Evolutionary conservation across 2,113 vertebrate species (phyloP).

Genomic region (Prochilodus magdalenae): DNA sequence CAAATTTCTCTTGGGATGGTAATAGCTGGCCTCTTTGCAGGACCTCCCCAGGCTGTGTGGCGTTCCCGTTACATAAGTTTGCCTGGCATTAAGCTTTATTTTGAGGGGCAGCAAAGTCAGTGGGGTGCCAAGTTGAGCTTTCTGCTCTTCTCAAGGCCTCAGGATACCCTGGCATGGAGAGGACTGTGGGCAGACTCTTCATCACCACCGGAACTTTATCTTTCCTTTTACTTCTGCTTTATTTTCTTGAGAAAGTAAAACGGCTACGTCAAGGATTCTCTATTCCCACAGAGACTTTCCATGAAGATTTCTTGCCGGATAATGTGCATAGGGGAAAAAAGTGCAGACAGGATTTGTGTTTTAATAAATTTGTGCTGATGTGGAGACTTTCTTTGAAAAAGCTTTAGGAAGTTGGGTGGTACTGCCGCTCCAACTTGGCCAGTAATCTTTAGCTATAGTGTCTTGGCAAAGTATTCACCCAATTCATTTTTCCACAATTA

Average conservation of each 20-base stretch:
- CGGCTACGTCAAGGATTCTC: constrained; percentile 35
- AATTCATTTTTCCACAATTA: neutral
- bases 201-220: neutral
- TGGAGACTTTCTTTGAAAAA: constrained; percentile 24
- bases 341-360: constrained; percentile 29
- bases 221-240: neutral
- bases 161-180: neutral
- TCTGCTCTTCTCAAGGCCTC: neutral
- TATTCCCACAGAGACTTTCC: constrained; percentile 19
- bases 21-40: constrained; percentile 28
- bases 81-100: constrained; percentile 41
- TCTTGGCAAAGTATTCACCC: neutral
- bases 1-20: constrained; percentile 33
- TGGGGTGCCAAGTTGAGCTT: constrained; percentile 10
- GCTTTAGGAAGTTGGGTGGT: constrained; percentile 26
- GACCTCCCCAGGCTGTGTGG: constrained; percentile 39
- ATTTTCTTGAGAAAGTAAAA: constrained; percentile 23
- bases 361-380: constrained; percentile 43
- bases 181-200: constrained; percentile 7
- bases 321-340: neutral
- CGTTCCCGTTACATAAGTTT: constrained; percentile 58
- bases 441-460: neutral
- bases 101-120: neutral
- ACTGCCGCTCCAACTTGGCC: neutral
- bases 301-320: constrained; percentile 11